Evolutionary conservation across 2,113 vertebrate species (phyloP), one percentile per base, ranked within the genome.

Genomic region (Jacana jacana): DNA sequence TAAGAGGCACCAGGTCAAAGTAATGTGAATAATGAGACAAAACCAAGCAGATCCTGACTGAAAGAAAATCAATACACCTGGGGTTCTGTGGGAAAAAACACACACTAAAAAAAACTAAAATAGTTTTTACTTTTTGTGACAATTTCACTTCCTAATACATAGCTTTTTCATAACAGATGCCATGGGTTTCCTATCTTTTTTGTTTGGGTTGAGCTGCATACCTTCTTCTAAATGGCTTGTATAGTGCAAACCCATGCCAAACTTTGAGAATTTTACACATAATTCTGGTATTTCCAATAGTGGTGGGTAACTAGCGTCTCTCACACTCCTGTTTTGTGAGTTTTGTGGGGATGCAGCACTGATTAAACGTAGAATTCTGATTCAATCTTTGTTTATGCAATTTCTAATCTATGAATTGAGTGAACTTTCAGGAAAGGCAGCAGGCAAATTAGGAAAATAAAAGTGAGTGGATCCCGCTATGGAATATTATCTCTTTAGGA

Each of bases 11-110:
- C 65, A 78, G 65, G 44, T 91, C 88, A 76, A 72, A 94, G 81
- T n/a, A 84, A 92, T 57, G 61, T 44, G 61, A 94, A 92, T 83
- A 92, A 93, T 51, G 61, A 93, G 49, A 84, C 57, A 92, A 95
- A 95, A 68, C 31, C 83, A 90, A 92, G 70, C 31, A 93, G 83
- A 95, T 54, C 19, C 55, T 44, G 58, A 83, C 69, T 71, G 69
- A 93, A 95, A 90, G 85, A 86, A 96, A 95, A 95, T 92, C 89
- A 89, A 91, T 92, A 55, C 42, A 93, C 68, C 31, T 91, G 57
- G 52, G 30, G 52, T 60, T 86, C 44, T 14, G 31, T 11, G 8
- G 4, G 0, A 1, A 42, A 33, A 69, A 75, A 4, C 9, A 35
- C 28, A 77, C 15, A 23, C 12, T 48, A 51, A 82, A 58, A 64